These are phyloP conservation scores for Limosa lapponica DNA, from an alignment of 2,797 vertebrate species.

Conservation along the genomic window DNA sequence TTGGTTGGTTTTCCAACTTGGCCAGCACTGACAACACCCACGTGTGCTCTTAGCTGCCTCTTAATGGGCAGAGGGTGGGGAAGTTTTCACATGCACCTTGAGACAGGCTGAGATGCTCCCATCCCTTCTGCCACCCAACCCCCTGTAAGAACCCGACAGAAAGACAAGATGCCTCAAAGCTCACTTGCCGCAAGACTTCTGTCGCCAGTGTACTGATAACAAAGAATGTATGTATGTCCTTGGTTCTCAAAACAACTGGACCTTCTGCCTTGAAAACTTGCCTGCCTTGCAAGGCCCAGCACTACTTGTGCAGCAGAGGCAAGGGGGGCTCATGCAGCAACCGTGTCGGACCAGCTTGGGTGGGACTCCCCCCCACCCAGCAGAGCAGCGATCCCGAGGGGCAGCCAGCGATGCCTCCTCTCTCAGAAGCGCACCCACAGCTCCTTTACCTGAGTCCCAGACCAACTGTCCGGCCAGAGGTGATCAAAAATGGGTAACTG, in stretches of 20 bases:
- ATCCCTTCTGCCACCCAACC: background rate
- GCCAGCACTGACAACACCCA: fast-evolving
- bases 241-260: too few species aligned
- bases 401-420: background rate
- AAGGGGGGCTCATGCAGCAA: too few species aligned
- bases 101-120: background rate
- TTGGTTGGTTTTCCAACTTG: background rate
- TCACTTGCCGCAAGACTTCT: too few species aligned
- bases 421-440: background rate
- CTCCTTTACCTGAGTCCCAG: background rate
- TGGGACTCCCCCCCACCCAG: background rate
- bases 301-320: too few species aligned
- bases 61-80: fast-evolving
- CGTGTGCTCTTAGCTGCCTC: background rate
- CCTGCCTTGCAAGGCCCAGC: too few species aligned
- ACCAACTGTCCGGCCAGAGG: background rate
- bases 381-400: fast-evolving
- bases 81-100: background rate
- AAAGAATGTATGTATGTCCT: too few species aligned
- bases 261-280: too few species aligned
- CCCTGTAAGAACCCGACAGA: background rate
- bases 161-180: too few species aligned
- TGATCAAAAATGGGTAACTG: background rate
- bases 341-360: too few species aligned
- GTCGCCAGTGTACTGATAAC: too few species aligned